These are phyloP conservation scores for Eristalis arbustorum DNA, from an alignment of 2,888 invertebrate genomes.

Conservation along the genomic window DNA sequence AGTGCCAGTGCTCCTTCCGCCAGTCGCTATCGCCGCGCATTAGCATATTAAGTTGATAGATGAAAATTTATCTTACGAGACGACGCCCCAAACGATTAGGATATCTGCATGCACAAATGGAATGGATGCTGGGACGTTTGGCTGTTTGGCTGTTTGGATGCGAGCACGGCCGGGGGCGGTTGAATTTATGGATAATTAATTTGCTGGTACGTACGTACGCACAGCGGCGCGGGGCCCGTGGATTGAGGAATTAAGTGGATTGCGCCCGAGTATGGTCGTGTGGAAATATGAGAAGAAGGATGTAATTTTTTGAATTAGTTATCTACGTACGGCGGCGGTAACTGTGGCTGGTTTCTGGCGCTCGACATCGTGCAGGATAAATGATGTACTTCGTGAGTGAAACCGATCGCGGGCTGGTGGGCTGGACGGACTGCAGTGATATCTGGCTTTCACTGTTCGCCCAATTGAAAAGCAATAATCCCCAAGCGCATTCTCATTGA, in stretches of 20 bases:
- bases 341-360: neutral
- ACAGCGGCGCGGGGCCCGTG: neutral
- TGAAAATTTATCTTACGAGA: conserved; percentile 68
- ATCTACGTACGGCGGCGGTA: neutral
- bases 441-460: no score
- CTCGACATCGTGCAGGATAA: neutral
- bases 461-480: no score
- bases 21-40: conserved; percentile 61
- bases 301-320: neutral
- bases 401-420: neutral
- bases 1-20: conserved; percentile 12
- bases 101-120: conserved; percentile 66
- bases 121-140: conserved; percentile 44
- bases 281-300: neutral
- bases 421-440: no score
- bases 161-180: conserved; percentile 32
- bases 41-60: conserved; percentile 70
- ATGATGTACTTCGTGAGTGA: neutral
- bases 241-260: neutral
- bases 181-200: conserved; percentile 69
- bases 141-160: conserved; percentile 40
- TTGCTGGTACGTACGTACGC: conserved; percentile 19
- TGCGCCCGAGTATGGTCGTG: neutral
- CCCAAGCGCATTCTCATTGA: no score
- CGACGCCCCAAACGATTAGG: conserved; percentile 66